Evolutionary conservation across 2,888 invertebrate genomes (phyloP).

Genomic region (Calliopum simillimum): DNA sequence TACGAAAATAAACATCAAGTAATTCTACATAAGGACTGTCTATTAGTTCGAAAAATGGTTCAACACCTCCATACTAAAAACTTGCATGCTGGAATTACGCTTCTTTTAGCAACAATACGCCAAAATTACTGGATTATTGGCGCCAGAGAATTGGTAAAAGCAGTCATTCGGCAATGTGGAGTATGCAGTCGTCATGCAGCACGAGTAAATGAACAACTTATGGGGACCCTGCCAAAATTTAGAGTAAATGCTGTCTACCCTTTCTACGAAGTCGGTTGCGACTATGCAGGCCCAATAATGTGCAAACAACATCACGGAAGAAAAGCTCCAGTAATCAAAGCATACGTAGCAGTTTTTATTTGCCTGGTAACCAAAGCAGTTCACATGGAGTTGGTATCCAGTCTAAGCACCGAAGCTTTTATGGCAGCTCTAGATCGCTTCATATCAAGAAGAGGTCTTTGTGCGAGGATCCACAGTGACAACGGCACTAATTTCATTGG

Average conservation of each 20-base stretch:
- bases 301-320: slow-evolving; percentile 40
- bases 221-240: slow-evolving; percentile 42
- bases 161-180: slow-evolving; percentile 20
- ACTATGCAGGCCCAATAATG: slow-evolving; percentile 42
- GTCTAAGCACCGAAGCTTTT: slow-evolving; percentile 42
- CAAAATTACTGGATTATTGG: slow-evolving; percentile 32
- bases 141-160: slow-evolving; percentile 19
- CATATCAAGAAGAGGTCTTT: slow-evolving; percentile 36
- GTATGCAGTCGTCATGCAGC: slow-evolving; percentile 30
- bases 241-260: slow-evolving; percentile 35
- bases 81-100: neutral
- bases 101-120: slow-evolving; percentile 3
- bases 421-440: slow-evolving; percentile 43
- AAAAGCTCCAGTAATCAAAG: slow-evolving; percentile 33
- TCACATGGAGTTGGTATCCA: slow-evolving; percentile 43
- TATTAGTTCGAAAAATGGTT: neutral
- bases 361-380: slow-evolving; percentile 43
- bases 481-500: slow-evolving; percentile 42
- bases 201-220: slow-evolving; percentile 38
- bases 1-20: slow-evolving; percentile 43
- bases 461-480: slow-evolving; percentile 36
- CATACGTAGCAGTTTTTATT: slow-evolving; percentile 43
- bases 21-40: slow-evolving; percentile 3
- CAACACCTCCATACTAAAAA: no score
- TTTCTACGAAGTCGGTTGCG: slow-evolving; percentile 43